Base-by-base conservation (phyloP, 2,797 vertebrate genomes). In the Scolopax bukidnonensis region DNA sequence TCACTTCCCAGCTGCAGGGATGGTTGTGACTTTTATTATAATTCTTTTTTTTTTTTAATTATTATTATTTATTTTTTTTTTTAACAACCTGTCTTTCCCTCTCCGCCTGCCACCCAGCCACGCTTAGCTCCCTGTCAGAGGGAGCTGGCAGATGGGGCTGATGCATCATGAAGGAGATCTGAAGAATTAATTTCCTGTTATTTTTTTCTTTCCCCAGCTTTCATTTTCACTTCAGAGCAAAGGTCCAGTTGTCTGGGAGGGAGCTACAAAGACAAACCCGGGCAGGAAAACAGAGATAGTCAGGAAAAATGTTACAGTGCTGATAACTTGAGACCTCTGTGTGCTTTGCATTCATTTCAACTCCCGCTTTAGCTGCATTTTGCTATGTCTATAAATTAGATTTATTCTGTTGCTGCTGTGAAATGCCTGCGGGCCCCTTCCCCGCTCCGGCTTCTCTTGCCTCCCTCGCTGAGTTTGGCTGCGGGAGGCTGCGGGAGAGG, bases 191-290 rank as follows among this genome's bases (percentile, higher is more conserved):
- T 93, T 96, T 94, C 93, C 88, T 38, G 3, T 19, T 45, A 7
- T 64, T 89, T 87, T 32, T 82, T 87, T 33, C 60, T 60, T 20
- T 4, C 28, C 70, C 38, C 15, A 33, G 91, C 94, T 97, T 96
- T 95, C 91, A 96, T 97, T 97, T 96, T 95, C 94, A 90, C 92
- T 96, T 95, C 96, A 96, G 96, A 96, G 94, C 96, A 96, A 92
- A 96, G 95, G 96, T 95, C 96, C 93, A 79, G 91, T 89, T 96
- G 95, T 93, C 93, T 95, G 84, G 70, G 70, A 92, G 64, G 94
- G 90, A 95, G 86, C 83, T 94, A 96, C 94, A 95, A 95, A 96
- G 94, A 70, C 83, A 95, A 95, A 95, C 70, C 77, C 4, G 3
- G 57, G 91, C 94, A 91, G 91, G 85, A 80, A 94, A 93, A 84